Conservation (phyloP, 64 coral and sea anemone species). For the Trachythela sp. region DNA sequence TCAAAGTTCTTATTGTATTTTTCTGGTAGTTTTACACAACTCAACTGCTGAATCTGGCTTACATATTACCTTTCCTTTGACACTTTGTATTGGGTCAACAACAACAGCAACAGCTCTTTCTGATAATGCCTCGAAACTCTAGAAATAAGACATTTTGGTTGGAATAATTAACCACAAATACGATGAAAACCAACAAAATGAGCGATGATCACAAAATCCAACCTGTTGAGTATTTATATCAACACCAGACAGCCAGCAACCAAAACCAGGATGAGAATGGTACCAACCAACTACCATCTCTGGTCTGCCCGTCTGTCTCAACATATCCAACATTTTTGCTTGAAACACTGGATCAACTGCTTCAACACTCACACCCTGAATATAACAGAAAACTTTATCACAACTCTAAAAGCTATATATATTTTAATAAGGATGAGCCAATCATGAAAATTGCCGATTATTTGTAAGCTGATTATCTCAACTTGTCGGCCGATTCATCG, state of each 20-base stretch:
- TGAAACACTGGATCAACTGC: constrained; percentile 97
- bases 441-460: too few species aligned
- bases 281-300: constrained; percentile 99
- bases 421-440: too few species aligned
- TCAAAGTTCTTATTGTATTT: too few species aligned
- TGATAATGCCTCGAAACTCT: constrained; percentile 98
- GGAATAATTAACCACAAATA: too few species aligned
- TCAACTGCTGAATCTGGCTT: too few species aligned
- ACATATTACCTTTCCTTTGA: constrained; percentile 95
- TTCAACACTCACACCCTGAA: constrained; percentile 92
- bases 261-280: constrained; percentile 98
- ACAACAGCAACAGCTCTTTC: constrained; percentile 97
- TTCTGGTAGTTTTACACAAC: too few species aligned
- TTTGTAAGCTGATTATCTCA: too few species aligned
- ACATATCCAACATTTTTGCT: constrained; percentile 99
- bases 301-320: constrained; percentile 92
- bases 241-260: constrained; percentile 92
- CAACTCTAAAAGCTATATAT: neutral
- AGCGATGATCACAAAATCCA: too few species aligned
- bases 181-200: too few species aligned
- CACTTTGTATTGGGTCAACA: constrained; percentile 95
- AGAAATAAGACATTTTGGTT: too few species aligned
- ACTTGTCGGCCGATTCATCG: too few species aligned
- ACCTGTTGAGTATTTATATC: constrained; percentile 99
- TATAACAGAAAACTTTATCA: neutral